These are phyloP conservation scores for Lordiphosa clarofinis DNA, from an alignment of 1,140 invertebrate species.

Conservation along the genomic window DNA sequence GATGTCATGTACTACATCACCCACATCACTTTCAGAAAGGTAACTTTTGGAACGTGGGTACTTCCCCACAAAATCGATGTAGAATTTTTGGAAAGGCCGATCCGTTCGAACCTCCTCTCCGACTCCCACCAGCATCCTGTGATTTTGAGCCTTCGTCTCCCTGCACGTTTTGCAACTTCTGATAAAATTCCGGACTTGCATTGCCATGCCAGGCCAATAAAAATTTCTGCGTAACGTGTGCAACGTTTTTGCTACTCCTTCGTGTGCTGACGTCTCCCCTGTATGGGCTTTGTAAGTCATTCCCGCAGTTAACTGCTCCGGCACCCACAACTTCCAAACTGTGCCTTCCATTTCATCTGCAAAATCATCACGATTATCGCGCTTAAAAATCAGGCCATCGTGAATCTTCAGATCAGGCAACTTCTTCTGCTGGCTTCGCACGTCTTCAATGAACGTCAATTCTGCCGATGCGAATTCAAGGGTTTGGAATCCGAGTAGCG, in stretches of 20 bases:
- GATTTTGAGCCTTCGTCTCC: not conserved
- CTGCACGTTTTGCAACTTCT: not conserved
- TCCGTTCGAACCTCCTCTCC: no score
- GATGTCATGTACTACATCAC: no score
- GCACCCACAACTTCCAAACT: no score
- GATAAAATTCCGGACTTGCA: not conserved
- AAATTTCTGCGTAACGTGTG: not conserved
- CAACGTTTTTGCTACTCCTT: not conserved
- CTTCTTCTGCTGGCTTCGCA: not conserved
- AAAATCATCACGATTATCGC: not conserved
- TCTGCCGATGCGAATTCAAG: not conserved
- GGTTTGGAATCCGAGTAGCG: not conserved
- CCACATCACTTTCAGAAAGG: no score
- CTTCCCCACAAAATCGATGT: no score
- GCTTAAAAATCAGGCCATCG: not conserved
- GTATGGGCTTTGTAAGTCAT: not conserved
- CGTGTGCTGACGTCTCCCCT: not conserved
- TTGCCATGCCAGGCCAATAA: not conserved
- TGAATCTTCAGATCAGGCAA: not conserved
- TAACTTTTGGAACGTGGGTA: no score
- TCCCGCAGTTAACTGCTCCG: no score
- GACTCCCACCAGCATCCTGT: no score
- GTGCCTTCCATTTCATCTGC: not conserved
- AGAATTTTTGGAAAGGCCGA: no score
- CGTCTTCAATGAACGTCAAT: not conserved